Evolutionary conservation across 2,113 vertebrate genomes (phyloP), one percentile per base, ranked within the genome.

Genomic region (Hymenochirus boettgeri): DNA sequence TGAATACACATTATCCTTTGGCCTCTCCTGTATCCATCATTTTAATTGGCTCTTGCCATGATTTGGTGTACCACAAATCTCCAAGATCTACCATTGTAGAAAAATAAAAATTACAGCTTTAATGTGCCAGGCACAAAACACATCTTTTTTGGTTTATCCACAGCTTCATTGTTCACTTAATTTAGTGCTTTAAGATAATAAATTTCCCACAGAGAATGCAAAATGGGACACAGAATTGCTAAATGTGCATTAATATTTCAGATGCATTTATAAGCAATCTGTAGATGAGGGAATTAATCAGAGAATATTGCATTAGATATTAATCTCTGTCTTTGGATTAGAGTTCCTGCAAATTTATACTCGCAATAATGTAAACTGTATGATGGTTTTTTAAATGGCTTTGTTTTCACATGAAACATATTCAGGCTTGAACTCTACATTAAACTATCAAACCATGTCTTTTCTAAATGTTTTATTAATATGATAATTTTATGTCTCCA

Each of bases 191-290:
- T 52, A 59, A 42, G 64, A 59, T 67, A 67, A 67, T 67, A 67
- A 39, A 67, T 52, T 59, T 59, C 59, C 64, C 31, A 52, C 17
- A 5, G 31, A 31, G 54, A 57, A 35, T 35, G 31, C 26, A 57
- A 57, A 57, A 24, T 57, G 56, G 31, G 24, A 39, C 18, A 56
- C 21, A 59, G 33, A 59, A 22, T 23, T 39, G 26, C 56, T 67
- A 67, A 67, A 67, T 67, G 56, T 52, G 56, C 64, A 67, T 67
- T 67, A 67, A 67, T 67, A 67, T 67, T 67, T 67, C 64, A 67
- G 56, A 59, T 47, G 64, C 64, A 67, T 67, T 67, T 59, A 59
- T 59, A 59, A 59, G 64, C 56, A 59, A 59, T 67, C 64, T 67
- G 64, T 29, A 33, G 64, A 59, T 29, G 46, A 52, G 56, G 47